These are phyloP conservation scores for Notarius lentiginosus DNA, from an alignment of 2,113 vertebrate genomes.

Conservation along the genomic window DNA sequence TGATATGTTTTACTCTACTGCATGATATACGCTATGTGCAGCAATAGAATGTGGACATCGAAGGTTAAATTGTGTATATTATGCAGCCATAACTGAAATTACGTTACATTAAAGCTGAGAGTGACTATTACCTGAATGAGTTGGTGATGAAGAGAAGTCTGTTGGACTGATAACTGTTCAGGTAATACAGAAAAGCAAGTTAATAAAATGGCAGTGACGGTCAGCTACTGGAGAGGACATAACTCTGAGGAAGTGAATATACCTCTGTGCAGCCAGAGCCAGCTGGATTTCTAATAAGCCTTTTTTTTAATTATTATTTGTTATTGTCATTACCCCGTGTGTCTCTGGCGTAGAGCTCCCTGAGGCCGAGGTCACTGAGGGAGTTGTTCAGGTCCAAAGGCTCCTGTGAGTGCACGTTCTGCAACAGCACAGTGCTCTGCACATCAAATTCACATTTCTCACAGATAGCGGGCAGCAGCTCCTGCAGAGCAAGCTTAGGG, in stretches of 20 bases:
- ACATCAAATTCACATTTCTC: constrained; percentile 94
- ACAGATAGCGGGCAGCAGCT: constrained; percentile 82
- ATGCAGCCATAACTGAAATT: neutral
- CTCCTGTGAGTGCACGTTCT: constrained; percentile 81
- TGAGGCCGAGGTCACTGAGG: constrained; percentile 87
- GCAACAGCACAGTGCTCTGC: constrained; percentile 79
- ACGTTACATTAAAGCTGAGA: neutral
- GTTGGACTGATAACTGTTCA: constrained; percentile 44
- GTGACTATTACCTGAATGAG: constrained; percentile 59
- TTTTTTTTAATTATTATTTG: constrained; percentile 6
- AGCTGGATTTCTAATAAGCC: constrained; percentile 2
- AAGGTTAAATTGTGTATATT: neutral
- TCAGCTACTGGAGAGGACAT: neutral
- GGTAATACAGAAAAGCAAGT: constrained; percentile 20
- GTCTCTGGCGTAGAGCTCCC: constrained; percentile 93
- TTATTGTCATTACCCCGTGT: constrained; percentile 74
- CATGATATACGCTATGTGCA: neutral
- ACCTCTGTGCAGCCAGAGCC: neutral
- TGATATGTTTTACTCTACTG: neutral
- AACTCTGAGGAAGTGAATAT: neutral
- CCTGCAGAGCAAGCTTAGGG: constrained; percentile 80
- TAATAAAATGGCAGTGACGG: constrained; percentile 13
- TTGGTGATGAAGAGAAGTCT: constrained; percentile 59
- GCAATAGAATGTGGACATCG: neutral
- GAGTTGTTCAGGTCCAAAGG: constrained; percentile 83